Base-by-base conservation (phyloP, 2,113 vertebrate genomes). In the Calidris pygmaea region DNA sequence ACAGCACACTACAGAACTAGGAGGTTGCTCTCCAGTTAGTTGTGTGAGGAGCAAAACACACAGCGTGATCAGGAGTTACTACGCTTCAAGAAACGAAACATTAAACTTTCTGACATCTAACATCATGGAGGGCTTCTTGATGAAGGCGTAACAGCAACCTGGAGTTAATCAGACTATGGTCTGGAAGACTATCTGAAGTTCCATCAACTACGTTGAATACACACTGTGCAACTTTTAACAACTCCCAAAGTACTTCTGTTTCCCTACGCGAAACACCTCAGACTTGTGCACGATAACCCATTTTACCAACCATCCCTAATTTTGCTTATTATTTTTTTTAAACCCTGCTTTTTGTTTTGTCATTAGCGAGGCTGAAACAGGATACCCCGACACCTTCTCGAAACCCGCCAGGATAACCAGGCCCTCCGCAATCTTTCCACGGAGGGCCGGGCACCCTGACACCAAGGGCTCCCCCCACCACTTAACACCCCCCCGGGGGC, bases 401-500 rank as follows among this genome's bases (percentile, higher is more conserved):
- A 30, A 65, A 41, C 52, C 11, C 9, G 2, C 30, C 34, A 9
- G 45, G 22, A 1, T 3, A 43, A 63, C 35, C 1, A 14, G 23
- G 43, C 21, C 56, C 43, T 34, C n/a, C 55, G 12, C 4, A 4
- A 53, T 1, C n/a, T 14, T 32, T 18, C 63, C 37, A 4, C 3
- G 34, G 13, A 24, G 13, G 15, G 45, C 45, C 3, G 3, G 22
- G 3, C 26, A 32, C 53, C 3, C 7, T 3, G n/a, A 22, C 83
- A 47, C 41, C 48, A 3, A 5, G 47, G 53, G 12, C n/a, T 53
- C 30, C 26, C 47, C 23, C 23, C 16, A 3, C 34, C 43, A 23
- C 0, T n/a, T 35, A 22, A 19, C 9, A 39, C 37, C 37, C 37
- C 15, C 39, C 47, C 16, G 10, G 0, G 21, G 29, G n/a, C 11